Conservation (phyloP, 35 echinoderm and acorn worm genomes). For the Lytechinus variegatus region DNA sequence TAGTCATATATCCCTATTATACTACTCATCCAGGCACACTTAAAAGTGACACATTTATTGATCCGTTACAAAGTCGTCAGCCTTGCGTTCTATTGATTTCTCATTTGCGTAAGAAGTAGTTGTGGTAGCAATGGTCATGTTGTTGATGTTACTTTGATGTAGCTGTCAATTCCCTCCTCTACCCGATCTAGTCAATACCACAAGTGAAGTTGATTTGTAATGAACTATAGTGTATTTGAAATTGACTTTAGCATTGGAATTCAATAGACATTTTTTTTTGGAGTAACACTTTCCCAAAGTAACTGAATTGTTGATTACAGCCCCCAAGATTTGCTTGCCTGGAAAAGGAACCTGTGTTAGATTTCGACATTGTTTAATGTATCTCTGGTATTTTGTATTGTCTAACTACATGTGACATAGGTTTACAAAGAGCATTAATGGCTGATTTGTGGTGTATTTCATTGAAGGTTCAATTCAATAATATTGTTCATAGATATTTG, state of each 20-base stretch:
- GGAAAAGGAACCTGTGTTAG: background rate
- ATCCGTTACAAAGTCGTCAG: background rate
- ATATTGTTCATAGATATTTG: background rate
- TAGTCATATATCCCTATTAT: background rate
- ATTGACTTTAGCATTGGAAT: too few relatives aligned
- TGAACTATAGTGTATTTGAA: too few relatives aligned
- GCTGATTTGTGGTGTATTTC: background rate
- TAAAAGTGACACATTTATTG: constrained; percentile 19
- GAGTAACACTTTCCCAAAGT: background rate
- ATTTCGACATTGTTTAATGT: background rate
- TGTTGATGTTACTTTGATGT: background rate
- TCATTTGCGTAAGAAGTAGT: background rate
- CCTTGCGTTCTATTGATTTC: constrained; percentile 1
- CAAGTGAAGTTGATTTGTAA: background rate
- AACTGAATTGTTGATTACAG: background rate
- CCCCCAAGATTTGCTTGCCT: background rate
- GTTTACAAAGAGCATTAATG: background rate
- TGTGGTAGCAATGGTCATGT: background rate
- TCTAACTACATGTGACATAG: background rate
- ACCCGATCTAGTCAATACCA: background rate
- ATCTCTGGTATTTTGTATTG: background rate
- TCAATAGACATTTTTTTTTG: background rate
- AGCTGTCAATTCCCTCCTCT: background rate
- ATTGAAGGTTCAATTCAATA: background rate
- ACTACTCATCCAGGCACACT: background rate